Evolutionary conservation across 2,113 vertebrate species (phyloP).

Genomic region (Hydrolagus affinis): DNA sequence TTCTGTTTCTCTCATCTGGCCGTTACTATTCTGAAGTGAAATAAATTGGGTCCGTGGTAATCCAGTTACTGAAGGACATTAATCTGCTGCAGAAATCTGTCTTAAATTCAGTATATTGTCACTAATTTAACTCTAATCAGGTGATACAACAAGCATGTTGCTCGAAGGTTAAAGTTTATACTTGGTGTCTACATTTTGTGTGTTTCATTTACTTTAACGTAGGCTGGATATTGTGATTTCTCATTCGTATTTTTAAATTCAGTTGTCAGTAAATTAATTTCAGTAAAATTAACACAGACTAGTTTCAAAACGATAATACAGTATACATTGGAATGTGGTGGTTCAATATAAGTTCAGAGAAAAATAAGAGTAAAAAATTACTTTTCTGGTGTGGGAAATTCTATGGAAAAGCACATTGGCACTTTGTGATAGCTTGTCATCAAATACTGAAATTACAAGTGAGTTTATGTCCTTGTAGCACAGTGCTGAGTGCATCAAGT

Average conservation of each 20-base stretch:
- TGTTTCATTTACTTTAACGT: no score
- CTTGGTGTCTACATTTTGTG: no score
- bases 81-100: not conserved
- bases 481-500: not conserved
- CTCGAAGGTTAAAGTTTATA: not conserved
- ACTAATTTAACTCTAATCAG: not conserved
- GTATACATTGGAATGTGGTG: not conserved
- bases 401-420: no score
- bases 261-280: no score
- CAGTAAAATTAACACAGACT: no score
- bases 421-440: not conserved
- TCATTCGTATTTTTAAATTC: no score
- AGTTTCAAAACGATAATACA: not conserved
- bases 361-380: not conserved
- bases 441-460: not conserved
- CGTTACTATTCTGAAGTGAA: not conserved
- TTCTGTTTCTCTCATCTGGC: conserved; percentile 10
- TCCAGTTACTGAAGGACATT: not conserved
- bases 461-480: not conserved
- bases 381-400: not conserved
- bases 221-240: no score
- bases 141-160: not conserved
- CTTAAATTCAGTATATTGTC: not conserved
- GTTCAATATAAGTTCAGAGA: not conserved
- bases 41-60: not conserved